Conservation (phyloP, 2,888 invertebrate genomes). For the Eueremaeus valkanovi region DNA sequence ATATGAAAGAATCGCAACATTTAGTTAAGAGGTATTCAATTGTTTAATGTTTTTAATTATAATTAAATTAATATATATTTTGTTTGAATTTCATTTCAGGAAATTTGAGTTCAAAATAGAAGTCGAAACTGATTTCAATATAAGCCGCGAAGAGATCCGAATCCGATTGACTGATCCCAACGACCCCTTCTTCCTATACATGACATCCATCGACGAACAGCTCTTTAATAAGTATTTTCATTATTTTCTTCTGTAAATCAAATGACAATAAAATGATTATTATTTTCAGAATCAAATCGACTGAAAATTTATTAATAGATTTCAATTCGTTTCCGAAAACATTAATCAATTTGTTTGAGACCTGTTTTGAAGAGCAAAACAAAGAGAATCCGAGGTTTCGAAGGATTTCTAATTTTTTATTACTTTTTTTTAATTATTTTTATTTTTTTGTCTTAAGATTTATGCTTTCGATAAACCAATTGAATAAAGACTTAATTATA, state of each 20-base stretch:
- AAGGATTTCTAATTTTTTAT: neutral
- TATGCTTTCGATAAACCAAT: slow-evolving; percentile 23
- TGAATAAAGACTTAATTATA: slow-evolving; percentile 4
- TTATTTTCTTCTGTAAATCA: neutral
- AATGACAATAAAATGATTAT: neutral
- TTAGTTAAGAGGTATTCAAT: neutral
- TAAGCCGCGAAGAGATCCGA: slow-evolving; percentile 5
- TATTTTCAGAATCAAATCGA: slow-evolving; percentile 24
- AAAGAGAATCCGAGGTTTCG: slow-evolving; percentile 4
- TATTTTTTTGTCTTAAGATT: neutral
- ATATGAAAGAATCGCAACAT: neutral
- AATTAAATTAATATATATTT: too few relatives aligned
- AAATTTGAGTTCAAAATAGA: slow-evolving; percentile 19
- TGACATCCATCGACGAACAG: slow-evolving; percentile 10
- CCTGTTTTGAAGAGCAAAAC: slow-evolving; percentile 33
- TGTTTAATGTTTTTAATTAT: neutral
- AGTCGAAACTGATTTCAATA: slow-evolving; percentile 4
- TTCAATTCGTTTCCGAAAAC: slow-evolving; percentile 36
- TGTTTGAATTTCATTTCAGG: too few relatives aligned
- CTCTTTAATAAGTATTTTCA: slow-evolving; percentile 35
- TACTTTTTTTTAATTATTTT: neutral
- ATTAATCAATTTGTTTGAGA: slow-evolving; percentile 34
- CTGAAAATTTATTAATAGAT: slow-evolving; percentile 25
- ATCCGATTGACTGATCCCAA: slow-evolving; percentile 31
- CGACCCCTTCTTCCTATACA: slow-evolving; percentile 35